A percentile compares a stretch with the other conserved stretches of the same genome.
Evolutionary conservation across 2,888 invertebrate genomes (phyloP).

Genomic region (Andricus quercusramuli): DNA sequence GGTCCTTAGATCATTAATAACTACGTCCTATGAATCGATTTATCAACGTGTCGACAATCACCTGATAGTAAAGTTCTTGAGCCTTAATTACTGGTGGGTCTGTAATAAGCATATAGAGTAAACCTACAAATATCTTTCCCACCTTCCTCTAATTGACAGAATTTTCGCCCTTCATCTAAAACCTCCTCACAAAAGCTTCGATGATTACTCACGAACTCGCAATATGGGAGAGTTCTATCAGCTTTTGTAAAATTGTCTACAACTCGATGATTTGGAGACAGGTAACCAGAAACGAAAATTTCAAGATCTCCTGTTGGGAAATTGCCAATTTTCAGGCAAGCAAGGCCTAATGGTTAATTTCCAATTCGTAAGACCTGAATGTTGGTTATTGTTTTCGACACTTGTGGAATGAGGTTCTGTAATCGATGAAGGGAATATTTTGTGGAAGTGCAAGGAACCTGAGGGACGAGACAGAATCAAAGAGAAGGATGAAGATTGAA

Average conservation of each 20-base stretch:
- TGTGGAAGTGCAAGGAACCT: constrained; percentile 63
- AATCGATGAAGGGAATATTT: constrained; percentile 58
- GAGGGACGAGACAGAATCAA: constrained; percentile 49
- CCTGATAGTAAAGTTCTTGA: too few relatives aligned
- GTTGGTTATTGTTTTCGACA: background rate
- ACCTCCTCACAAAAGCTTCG: too few relatives aligned
- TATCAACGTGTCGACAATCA: background rate
- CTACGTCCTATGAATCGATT: background rate
- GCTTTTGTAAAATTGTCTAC: too few relatives aligned
- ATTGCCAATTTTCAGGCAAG: too few relatives aligned
- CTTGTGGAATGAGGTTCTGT: constrained; percentile 1
- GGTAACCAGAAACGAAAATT: background rate
- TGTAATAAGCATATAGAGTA: background rate
- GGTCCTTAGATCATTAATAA: background rate
- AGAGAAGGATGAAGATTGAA: constrained; percentile 52
- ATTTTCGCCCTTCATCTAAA: too few relatives aligned
- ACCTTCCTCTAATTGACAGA: too few relatives aligned
- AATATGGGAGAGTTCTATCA: background rate
- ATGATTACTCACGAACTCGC: too few relatives aligned
- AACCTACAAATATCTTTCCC: background rate
- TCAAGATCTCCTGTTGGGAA: background rate
- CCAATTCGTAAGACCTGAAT: background rate
- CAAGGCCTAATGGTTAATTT: too few relatives aligned
- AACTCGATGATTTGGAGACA: background rate
- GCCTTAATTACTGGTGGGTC: background rate